Evolutionary conservation across 2,797 vertebrate genomes (phyloP).

Genomic region (Paratrypauchen microcephalus): DNA sequence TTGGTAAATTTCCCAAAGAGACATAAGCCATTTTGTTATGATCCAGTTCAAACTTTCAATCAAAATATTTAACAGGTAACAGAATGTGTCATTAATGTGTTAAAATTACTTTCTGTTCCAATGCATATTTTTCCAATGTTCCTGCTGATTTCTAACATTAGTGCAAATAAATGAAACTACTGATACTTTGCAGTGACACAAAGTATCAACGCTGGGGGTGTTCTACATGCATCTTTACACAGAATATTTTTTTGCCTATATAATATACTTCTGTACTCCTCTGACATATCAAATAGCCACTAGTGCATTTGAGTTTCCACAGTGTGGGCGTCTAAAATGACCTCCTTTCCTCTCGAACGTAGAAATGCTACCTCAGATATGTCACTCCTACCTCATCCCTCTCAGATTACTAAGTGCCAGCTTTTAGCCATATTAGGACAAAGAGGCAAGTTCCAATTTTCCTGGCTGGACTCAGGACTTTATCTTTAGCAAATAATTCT

Average conservation of each 20-base stretch:
- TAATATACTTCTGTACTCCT: background rate
- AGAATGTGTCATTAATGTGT: no score
- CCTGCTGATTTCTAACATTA: no score
- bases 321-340: slow-evolving; percentile 19
- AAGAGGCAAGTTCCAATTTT: slow-evolving; percentile 37
- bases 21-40: no score
- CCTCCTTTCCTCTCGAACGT: slow-evolving; percentile 18
- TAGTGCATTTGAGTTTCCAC: slow-evolving; percentile 12
- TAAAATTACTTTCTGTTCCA: no score
- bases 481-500: slow-evolving; percentile 34
- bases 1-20: no score
- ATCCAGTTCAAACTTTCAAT: no score
- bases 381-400: slow-evolving; percentile 42
- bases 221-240: no score
- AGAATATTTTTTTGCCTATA: background rate
- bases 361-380: slow-evolving; percentile 16
- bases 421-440: slow-evolving; percentile 68
- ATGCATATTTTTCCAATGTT: no score
- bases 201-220: no score
- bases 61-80: no score
- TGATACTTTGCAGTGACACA: no score
- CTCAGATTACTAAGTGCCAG: slow-evolving; percentile 34
- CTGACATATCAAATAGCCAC: background rate
- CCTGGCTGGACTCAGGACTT: slow-evolving; percentile 43
- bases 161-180: no score